Evolutionary conservation across 2,113 vertebrate genomes (phyloP).

Genomic region (Oxyruncus cristatus): DNA sequence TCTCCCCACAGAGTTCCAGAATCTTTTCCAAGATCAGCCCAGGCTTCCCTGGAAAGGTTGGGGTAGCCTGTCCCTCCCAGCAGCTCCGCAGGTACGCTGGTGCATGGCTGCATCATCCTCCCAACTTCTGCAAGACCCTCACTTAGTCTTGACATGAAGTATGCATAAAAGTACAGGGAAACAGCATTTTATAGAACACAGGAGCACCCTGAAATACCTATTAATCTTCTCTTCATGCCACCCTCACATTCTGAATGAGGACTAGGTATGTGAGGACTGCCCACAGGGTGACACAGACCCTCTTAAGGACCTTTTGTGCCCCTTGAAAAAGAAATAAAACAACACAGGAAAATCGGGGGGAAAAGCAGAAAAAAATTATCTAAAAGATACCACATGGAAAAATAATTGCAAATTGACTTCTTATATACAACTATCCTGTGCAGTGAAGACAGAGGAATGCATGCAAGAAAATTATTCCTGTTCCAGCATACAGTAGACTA

Average conservation of each 20-base stretch:
- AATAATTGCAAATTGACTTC: neutral
- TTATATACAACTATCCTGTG: neutral
- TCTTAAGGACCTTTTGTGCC: neutral
- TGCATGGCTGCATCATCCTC: neutral
- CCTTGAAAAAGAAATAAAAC: neutral
- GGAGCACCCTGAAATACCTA: neutral
- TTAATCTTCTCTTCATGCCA: neutral
- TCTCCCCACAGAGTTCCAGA: neutral
- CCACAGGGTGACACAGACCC: neutral
- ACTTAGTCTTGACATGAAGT: neutral
- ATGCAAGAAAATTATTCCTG: neutral
- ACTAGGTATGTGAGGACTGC: neutral
- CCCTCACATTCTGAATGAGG: neutral
- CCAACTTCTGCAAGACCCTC: neutral
- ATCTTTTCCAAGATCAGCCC: neutral
- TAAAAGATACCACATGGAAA: neutral
- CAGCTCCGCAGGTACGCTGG: fast-evolving
- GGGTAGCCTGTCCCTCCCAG: fast-evolving
- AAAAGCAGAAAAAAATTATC: neutral
- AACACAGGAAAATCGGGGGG: neutral
- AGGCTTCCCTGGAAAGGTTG: fast-evolving
- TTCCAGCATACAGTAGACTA: neutral
- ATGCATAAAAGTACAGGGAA: neutral
- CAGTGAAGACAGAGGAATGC: neutral
- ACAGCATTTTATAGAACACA: neutral